Conservation (phyloP, 2,888 invertebrate genomes). For the Apomyelois bistriatella region DNA sequence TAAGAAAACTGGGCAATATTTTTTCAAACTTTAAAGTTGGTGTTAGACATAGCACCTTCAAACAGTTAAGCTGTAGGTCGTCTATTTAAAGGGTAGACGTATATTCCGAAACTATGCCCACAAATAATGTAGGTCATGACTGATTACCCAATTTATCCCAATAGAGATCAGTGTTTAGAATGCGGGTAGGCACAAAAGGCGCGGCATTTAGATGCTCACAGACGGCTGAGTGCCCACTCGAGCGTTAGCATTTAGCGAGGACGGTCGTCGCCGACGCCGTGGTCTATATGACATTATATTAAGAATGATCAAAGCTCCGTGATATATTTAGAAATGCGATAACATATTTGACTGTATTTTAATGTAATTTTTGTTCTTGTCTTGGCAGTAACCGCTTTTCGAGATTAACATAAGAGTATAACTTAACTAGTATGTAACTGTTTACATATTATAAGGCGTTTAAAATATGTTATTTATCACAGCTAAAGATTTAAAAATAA, state of each 20-base stretch:
- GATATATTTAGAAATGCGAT: slow-evolving; percentile 13
- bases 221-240: slow-evolving; percentile 37
- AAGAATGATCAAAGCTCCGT: slow-evolving; percentile 26
- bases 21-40: too few species aligned
- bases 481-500: too few species aligned
- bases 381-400: too few species aligned
- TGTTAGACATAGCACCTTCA: too few species aligned
- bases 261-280: slow-evolving; percentile 32
- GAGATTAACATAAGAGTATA: too few species aligned
- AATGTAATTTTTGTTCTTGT: too few species aligned
- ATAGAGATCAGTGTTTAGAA: slow-evolving; percentile 11
- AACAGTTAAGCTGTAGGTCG: too few species aligned
- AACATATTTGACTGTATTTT: background rate
- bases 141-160: slow-evolving; percentile 15
- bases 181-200: slow-evolving; percentile 47
- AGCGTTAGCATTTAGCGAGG: slow-evolving; percentile 31
- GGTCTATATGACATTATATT: slow-evolving; percentile 32
- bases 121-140: slow-evolving; percentile 7
- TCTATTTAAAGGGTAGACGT: too few species aligned
- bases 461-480: too few species aligned
- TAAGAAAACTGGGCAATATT: too few species aligned
- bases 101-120: background rate
- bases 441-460: too few species aligned
- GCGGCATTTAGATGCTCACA: slow-evolving; percentile 41
- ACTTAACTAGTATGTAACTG: too few species aligned